Conservation (phyloP, 2,797 vertebrate species). For the Chiloscyllium punctatum region DNA sequence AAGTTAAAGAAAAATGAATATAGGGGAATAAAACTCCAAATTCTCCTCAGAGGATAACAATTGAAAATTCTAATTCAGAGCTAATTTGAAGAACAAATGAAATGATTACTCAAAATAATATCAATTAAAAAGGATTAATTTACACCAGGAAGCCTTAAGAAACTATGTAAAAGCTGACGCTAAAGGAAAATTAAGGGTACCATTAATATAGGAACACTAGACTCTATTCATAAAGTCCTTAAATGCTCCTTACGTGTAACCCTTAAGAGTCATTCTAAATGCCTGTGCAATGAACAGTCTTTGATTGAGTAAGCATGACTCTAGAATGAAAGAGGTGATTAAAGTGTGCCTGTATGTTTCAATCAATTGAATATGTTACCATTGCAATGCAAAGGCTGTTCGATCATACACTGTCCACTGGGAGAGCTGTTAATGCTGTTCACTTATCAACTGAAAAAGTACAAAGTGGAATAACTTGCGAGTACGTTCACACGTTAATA, state of each 20-base stretch:
- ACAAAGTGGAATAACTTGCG: background rate
- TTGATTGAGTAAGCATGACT: conserved; percentile 15
- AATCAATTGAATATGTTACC: background rate
- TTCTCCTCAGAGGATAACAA: background rate
- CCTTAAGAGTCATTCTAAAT: background rate
- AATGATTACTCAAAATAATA: conserved; percentile 35
- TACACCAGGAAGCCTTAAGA: background rate
- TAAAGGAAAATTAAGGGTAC: conserved; percentile 17
- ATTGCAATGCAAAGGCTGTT: background rate
- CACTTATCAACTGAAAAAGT: background rate
- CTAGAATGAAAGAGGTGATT: background rate
- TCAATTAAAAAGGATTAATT: conserved; percentile 24
- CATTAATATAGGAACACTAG: conserved; percentile 12
- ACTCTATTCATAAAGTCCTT: conserved; percentile 15
- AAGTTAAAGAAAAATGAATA: background rate
- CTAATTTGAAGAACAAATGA: background rate
- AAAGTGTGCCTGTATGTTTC: background rate
- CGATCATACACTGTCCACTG: background rate
- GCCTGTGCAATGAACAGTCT: background rate
- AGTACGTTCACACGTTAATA: background rate
- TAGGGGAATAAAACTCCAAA: background rate
- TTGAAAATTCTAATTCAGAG: background rate
- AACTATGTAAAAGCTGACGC: background rate
- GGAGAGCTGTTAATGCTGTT: too few relatives aligned
- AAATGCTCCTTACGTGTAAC: background rate